Conservation (phyloP, 2,797 vertebrate genomes). For the Crenuchus spilurus region DNA sequence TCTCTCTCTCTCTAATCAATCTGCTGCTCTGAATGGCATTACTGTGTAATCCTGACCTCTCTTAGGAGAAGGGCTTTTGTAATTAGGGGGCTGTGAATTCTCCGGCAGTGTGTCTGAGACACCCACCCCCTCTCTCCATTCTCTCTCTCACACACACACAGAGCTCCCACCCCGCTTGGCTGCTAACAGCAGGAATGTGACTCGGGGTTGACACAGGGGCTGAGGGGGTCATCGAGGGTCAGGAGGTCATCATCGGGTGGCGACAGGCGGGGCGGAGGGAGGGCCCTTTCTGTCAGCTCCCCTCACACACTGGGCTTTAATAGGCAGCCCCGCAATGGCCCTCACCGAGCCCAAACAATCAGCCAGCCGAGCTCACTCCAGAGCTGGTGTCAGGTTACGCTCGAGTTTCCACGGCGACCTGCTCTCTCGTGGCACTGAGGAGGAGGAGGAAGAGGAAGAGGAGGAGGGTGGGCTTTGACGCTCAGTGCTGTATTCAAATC, state of each 20-base stretch:
- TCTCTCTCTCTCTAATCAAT: slow-evolving; percentile 56
- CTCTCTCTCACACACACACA: slow-evolving; percentile 26
- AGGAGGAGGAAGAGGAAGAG: neutral
- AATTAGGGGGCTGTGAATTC: slow-evolving; percentile 62
- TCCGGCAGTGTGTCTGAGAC: slow-evolving; percentile 46
- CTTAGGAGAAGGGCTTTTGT: slow-evolving; percentile 50
- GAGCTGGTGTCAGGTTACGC: slow-evolving; percentile 58
- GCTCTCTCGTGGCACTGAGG: slow-evolving; percentile 35
- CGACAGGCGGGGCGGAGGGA: slow-evolving; percentile 51
- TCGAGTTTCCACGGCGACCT: slow-evolving; percentile 57
- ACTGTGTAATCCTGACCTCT: slow-evolving; percentile 59
- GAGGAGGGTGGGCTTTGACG: slow-evolving; percentile 38
- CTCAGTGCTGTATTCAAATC: slow-evolving; percentile 50
- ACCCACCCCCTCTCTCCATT: slow-evolving; percentile 15
- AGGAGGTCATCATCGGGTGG: slow-evolving; percentile 47
- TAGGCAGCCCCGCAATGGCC: slow-evolving; percentile 48
- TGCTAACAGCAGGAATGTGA: slow-evolving; percentile 58
- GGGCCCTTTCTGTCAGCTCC: slow-evolving; percentile 46
- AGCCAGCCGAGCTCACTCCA: slow-evolving; percentile 43
- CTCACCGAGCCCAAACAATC: slow-evolving; percentile 48
- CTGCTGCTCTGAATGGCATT: slow-evolving; percentile 55
- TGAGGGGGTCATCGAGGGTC: slow-evolving; percentile 51
- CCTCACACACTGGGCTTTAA: slow-evolving; percentile 54
- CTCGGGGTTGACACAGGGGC: slow-evolving; percentile 57
- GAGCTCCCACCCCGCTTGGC: slow-evolving; percentile 1